Percentiles rank a stretch among this genome's conserved stretches.
Conservation (phyloP, 2,113 vertebrate species). For the Prietella phreatophila region DNA sequence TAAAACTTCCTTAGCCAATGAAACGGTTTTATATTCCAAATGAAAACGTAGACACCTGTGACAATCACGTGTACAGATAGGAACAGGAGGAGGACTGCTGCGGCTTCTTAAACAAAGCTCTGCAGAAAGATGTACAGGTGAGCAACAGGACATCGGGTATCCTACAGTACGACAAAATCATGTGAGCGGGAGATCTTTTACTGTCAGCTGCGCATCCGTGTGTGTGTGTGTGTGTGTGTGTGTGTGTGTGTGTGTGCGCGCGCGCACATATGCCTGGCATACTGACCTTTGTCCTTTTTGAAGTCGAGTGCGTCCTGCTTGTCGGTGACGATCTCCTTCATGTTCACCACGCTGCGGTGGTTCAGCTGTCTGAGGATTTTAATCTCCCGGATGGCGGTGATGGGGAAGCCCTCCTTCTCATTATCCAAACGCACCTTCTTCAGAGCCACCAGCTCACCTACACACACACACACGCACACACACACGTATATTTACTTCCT, state of each 20-base stretch:
- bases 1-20: no score
- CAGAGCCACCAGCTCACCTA: slow-evolving; percentile 93
- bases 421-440: slow-evolving; percentile 98
- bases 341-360: slow-evolving; percentile 96
- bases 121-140: neutral
- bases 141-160: neutral
- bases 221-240: no score
- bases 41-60: neutral
- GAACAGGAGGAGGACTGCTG: no score
- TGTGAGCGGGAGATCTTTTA: neutral
- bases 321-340: slow-evolving; percentile 99
- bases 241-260: neutral
- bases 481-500: slow-evolving; percentile 56
- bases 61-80: no score
- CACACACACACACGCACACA: neutral
- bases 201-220: neutral
- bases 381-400: slow-evolving; percentile 96
- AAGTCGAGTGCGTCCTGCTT: slow-evolving; percentile 98
- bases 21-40: no score
- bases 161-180: neutral
- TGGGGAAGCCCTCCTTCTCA: slow-evolving; percentile 97
- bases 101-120: no score
- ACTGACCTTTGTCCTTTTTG: slow-evolving; percentile 96
- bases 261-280: neutral
- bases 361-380: slow-evolving; percentile 96